Evolutionary conservation across 2,797 vertebrate species (phyloP), one percentile per base, ranked within the genome.

Genomic region (Champsocephalus gunnari): DNA sequence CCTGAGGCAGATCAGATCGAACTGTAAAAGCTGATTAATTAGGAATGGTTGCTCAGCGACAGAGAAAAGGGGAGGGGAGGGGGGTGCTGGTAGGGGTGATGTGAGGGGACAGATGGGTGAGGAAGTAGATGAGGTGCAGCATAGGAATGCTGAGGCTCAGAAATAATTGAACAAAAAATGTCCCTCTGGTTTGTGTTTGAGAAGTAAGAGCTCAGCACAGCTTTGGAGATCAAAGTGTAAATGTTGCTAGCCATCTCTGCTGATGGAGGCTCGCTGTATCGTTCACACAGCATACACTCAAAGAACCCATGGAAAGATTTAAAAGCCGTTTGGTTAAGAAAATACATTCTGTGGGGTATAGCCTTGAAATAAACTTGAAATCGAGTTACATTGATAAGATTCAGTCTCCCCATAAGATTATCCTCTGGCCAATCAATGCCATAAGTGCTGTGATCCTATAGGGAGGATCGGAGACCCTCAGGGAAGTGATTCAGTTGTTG

Each of bases 11-110:
- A 94, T 94, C 94, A 92, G 92, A 94, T 93, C 83, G 65, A 84
- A 84, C 86, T 86, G 83, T 93, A 94, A 94, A 94, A 90, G 85
- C 93, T 89, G 90, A 93, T 93, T 94, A 94, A 95, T 95, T 93
- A 94, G 81, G 16, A 77, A 86, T 85, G 89, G 91, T 90, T 94
- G 91, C 88, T 86, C 88, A 80, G 92, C 78, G 88, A 86, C 89
- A 51, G 68, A 75, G 77, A 55, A 61, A 73, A 61, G 54, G 56
- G 70, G 43, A 49, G 8, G 76, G 28, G 28, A 28, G 28, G 28
- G 28, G 74, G 56, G 28, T 34, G 67, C 43, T 80, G 45, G 48
- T 38, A 34, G 62, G 75, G 77, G 77, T 81, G 73, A 85, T 71
- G 78, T 43, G 32, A 75, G 69, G 57, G 70, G 77, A 80, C 38